Percentiles rank a stretch among this genome's conserved stretches.
Conservation (phyloP, 2,797 vertebrate species). For the Glossophaga mutica region DNA sequence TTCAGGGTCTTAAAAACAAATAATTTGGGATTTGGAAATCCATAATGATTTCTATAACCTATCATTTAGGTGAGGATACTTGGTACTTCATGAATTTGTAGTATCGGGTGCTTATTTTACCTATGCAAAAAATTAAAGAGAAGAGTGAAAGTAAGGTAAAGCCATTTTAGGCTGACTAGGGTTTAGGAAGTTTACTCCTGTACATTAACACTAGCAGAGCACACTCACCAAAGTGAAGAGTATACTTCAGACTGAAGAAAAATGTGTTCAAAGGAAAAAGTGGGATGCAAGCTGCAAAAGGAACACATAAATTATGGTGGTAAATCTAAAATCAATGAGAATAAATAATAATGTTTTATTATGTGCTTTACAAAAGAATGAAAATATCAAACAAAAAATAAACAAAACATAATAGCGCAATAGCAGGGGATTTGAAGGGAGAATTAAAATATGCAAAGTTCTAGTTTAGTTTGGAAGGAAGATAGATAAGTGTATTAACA, state of each 20-base stretch:
- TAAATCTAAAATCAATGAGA: not conserved
- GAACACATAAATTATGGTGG: not conserved
- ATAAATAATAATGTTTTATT: not conserved
- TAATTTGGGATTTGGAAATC: not conserved
- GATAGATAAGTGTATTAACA: not conserved
- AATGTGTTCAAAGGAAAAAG: not conserved
- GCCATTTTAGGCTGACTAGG: not conserved
- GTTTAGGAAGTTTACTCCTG: not conserved
- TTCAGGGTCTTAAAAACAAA: slow-evolving; percentile 9
- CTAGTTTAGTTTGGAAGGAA: not conserved
- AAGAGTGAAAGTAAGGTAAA: not conserved
- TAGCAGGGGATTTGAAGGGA: not conserved
- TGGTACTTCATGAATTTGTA: not conserved
- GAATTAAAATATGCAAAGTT: not conserved
- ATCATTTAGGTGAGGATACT: not conserved
- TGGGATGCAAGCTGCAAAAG: not conserved
- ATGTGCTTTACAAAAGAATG: not conserved
- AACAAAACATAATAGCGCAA: not conserved
- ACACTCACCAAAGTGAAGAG: not conserved
- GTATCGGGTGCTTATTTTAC: not conserved
- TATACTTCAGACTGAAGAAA: not conserved
- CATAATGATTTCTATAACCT: not conserved
- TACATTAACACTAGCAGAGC: not conserved
- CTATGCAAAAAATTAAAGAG: slow-evolving; percentile 1
- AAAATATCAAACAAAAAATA: not conserved